Base-by-base conservation (phyloP, 2,113 vertebrate genomes). In the Rissa tridactyla region DNA sequence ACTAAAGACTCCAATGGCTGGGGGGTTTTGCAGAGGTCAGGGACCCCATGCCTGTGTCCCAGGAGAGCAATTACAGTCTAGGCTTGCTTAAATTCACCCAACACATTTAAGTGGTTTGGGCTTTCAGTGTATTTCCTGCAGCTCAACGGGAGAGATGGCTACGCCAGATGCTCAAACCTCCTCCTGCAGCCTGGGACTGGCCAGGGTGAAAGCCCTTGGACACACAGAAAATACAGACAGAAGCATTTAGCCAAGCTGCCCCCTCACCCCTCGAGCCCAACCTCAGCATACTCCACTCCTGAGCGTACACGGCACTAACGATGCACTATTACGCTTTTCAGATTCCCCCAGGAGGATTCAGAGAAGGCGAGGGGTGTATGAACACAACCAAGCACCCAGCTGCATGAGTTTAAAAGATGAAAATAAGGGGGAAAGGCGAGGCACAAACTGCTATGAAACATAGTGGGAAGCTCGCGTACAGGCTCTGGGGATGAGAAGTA, bases 1-100 rank as follows among this genome's bases (percentile, higher is more conserved):
- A 8, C 6, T 5, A 1, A 68, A 55, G 58, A 21, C 44, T 54
- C 29, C 6, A 15, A 0, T 11, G 47, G 11, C 15, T 16, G 38
- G 10, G 21, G 4, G 2, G 9, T 7, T 66, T 71, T 30, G 64
- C 80, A 78, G 51, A 29, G 38, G 21, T 12, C 57, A 34, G 44
- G 54, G 62, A 49, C 13, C 46, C 38, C 1, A 0, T 18, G 20
- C 19, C 46, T 2, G 2, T 8, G 10, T 30, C 75, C 58, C 62
- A 15, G 17, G 36, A 38, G 18, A 11, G 34, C 84, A 62, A 13
- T 15, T 29, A 18, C 58, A 76, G 29, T 4, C 82, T 15, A 38
- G 44, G 20, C 40, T 81, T 52, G 44, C 22, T 70, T 13, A 30
- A 32, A 47, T 19, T 18, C 65, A 57, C n/a, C 25, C 8, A 3